Conservation (phyloP, 2,797 vertebrate species). For the Chelon labrosus region DNA sequence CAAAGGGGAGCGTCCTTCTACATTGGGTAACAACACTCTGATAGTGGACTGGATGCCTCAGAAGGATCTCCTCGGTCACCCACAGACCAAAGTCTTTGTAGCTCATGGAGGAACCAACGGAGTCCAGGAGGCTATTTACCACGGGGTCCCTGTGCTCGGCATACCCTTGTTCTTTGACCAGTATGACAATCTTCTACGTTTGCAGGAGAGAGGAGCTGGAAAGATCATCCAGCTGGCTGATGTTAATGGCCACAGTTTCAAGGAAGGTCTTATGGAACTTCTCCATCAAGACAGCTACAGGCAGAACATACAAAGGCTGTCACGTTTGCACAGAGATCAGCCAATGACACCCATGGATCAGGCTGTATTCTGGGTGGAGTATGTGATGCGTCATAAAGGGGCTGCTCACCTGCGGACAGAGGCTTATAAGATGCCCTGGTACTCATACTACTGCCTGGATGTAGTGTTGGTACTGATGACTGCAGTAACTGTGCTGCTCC, state of each 20-base stretch:
- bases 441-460: constrained; percentile 74
- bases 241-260: constrained; percentile 54
- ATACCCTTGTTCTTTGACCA: constrained; percentile 83
- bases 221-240: constrained; percentile 66
- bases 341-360: constrained; percentile 70
- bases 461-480: constrained; percentile 59
- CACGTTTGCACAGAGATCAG: constrained; percentile 76
- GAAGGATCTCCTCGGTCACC: constrained; percentile 81
- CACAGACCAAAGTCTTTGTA: constrained; percentile 77
- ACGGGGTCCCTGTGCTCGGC: constrained; percentile 79
- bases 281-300: constrained; percentile 65
- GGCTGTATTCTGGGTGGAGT: constrained; percentile 80
- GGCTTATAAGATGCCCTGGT: constrained; percentile 79
- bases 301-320: constrained; percentile 75
- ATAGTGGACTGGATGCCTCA: constrained; percentile 82
- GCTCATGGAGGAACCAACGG: constrained; percentile 83
- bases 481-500: constrained; percentile 10
- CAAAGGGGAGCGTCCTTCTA: constrained; percentile 67
- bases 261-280: constrained; percentile 62
- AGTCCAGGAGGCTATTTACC: constrained; percentile 81
- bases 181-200: constrained; percentile 78
- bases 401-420: constrained; percentile 75
- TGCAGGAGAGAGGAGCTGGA: constrained; percentile 72
- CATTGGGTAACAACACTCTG: constrained; percentile 81
- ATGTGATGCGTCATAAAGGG: constrained; percentile 79